These are phyloP conservation scores for Allacma fusca DNA, from an alignment of 2,888 invertebrate species.

Conservation along the genomic window DNA sequence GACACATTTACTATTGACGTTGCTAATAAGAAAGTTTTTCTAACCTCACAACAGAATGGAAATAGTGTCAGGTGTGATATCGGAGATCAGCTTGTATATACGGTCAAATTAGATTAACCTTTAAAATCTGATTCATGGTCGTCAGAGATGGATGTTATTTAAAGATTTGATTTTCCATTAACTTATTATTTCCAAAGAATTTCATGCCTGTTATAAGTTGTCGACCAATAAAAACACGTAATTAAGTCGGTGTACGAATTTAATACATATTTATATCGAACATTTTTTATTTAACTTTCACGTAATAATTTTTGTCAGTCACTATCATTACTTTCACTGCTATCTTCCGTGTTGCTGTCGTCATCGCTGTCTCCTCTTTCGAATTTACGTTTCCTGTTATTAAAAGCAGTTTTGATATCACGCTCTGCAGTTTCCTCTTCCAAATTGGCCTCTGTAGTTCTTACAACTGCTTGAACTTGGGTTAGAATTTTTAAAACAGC, in stretches of 20 bases:
- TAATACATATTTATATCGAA: too few species aligned
- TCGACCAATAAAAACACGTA: neutral
- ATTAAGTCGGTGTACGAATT: too few species aligned
- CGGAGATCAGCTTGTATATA: slow-evolving; percentile 47
- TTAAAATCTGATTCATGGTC: neutral
- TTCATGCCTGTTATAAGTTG: neutral
- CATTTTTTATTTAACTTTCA: too few species aligned
- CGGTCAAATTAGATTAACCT: slow-evolving; percentile 36
- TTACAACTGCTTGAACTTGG: slow-evolving; percentile 54
- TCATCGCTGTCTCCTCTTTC: slow-evolving; percentile 25
- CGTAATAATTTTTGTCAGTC: too few species aligned
- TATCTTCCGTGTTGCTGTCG: neutral
- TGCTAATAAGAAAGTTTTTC: slow-evolving; percentile 35
- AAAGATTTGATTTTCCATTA: neutral
- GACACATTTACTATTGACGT: slow-evolving; percentile 65
- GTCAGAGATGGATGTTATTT: neutral
- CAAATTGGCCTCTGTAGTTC: slow-evolving; percentile 51
- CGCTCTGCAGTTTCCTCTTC: slow-evolving; percentile 49
- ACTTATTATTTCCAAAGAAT: neutral
- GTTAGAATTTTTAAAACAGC: slow-evolving; percentile 52
- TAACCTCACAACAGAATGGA: slow-evolving; percentile 40
- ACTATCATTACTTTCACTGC: neutral
- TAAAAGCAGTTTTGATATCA: slow-evolving; percentile 44
- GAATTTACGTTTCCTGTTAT: slow-evolving; percentile 37
- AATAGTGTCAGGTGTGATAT: slow-evolving; percentile 36